Conservation (phyloP, 1,140 invertebrate species). For the Saccostrea echinata region DNA sequence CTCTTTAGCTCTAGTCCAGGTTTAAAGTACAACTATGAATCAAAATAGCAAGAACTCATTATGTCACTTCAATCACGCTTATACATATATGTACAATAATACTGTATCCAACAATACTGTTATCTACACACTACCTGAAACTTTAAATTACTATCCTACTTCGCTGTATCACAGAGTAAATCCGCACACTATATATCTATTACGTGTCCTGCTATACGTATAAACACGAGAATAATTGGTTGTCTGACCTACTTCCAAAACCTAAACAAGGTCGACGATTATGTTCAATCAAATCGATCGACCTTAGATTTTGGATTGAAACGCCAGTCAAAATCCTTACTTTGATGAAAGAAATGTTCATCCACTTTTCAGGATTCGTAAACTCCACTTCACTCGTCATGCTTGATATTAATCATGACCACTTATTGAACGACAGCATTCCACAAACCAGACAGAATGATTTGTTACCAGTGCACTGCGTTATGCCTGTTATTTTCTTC, state of each 20-base stretch:
- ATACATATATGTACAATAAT: neutral
- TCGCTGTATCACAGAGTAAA: conserved; percentile 23
- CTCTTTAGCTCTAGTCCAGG: neutral
- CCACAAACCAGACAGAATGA: conserved; percentile 28
- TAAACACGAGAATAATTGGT: conserved; percentile 34
- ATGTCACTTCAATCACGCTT: conserved; percentile 11
- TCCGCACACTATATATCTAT: conserved; percentile 9
- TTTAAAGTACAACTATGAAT: conserved; percentile 14
- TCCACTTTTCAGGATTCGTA: conserved; percentile 24
- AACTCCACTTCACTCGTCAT: conserved; percentile 23
- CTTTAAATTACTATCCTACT: conserved; percentile 16
- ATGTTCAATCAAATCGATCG: conserved; percentile 38
- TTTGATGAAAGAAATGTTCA: conserved; percentile 13
- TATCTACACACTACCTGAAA: neutral
- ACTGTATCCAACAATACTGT: conserved; percentile 26
- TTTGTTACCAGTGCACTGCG: conserved; percentile 12
- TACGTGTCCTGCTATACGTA: conserved; percentile 34
- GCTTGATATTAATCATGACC: conserved; percentile 35
- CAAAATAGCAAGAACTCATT: neutral
- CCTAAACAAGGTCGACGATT: conserved; percentile 36
- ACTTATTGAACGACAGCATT: conserved; percentile 38
- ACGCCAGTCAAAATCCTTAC: neutral
- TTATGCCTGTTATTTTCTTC: neutral
- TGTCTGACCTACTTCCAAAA: conserved; percentile 36
- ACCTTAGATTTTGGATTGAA: conserved; percentile 33